A percentile compares a stretch with the other conserved stretches of the same genome.
Conservation (phyloP, 2,888 invertebrate species). For the Leptopilina syphax region DNA sequence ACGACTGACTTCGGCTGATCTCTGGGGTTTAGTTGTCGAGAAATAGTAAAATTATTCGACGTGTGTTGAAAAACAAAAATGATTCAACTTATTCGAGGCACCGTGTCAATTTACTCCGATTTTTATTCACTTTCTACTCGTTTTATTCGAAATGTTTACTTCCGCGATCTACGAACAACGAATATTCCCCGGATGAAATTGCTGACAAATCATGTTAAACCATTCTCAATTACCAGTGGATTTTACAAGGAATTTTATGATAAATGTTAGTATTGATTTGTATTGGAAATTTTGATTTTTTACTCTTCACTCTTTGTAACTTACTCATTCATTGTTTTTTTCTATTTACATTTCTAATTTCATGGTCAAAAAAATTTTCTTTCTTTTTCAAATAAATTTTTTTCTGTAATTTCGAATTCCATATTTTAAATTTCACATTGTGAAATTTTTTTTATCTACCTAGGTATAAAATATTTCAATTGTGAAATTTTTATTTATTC, state of each 20-base stretch:
- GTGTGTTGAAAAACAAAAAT: constrained; percentile 1
- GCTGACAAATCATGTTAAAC: constrained; percentile 12
- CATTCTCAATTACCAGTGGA: constrained; percentile 30
- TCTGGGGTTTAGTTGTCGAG: constrained; percentile 7
- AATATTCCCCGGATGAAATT: not conserved
- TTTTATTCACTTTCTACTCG: constrained; percentile 32
- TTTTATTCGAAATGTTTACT: constrained; percentile 26
- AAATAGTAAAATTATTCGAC: not conserved
- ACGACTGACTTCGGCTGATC: constrained; percentile 8
- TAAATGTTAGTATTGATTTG: not conserved
- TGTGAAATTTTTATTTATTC: too few relatives aligned
- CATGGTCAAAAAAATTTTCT: too few relatives aligned
- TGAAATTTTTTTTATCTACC: too few relatives aligned
- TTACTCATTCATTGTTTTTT: not conserved
- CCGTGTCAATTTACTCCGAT: constrained; percentile 5
- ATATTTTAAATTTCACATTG: too few relatives aligned
- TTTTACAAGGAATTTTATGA: constrained; percentile 13
- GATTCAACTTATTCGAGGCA: constrained; percentile 32
- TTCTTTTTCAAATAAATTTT: too few relatives aligned
- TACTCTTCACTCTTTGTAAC: not conserved
- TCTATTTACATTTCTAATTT: too few relatives aligned
- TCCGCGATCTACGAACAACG: constrained; percentile 21
- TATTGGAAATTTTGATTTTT: not conserved
- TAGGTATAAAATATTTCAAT: too few relatives aligned
- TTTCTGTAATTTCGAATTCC: too few relatives aligned